phyloP scores from a whole-genome alignment of 2,888 invertebrate genomes.

The Liopterus haemorrhoidalis region DNA sequence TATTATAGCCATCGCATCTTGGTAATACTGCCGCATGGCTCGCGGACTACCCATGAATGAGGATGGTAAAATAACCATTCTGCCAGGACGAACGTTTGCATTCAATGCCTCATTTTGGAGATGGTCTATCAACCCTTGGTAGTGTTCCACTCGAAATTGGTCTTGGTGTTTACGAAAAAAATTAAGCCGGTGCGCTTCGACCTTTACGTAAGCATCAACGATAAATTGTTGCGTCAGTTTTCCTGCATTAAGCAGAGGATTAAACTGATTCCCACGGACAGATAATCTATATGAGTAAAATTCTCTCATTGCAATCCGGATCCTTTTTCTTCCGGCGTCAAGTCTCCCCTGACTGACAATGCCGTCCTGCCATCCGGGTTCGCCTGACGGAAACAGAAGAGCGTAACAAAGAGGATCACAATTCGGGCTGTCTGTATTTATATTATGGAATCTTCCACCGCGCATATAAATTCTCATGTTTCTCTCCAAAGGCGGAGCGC shows the following conservation, averaged over 20 bases:
- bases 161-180: slow-evolving; percentile 3
- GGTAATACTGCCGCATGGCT: slow-evolving; percentile 38
- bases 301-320: no score
- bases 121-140: slow-evolving; percentile 31
- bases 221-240: slow-evolving; percentile 24
- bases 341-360: no score
- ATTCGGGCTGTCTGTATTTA: slow-evolving; percentile 5
- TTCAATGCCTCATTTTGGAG: slow-evolving; percentile 30
- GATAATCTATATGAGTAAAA: slow-evolving; percentile 13
- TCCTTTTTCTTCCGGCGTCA: no score
- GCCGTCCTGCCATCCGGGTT: slow-evolving; percentile 1
- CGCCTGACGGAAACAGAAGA: slow-evolving; percentile 4
- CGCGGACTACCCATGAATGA: slow-evolving; percentile 38
- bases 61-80: slow-evolving; percentile 38
- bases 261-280: slow-evolving; percentile 5
- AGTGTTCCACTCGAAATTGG: no score
- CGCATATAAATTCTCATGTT: slow-evolving; percentile 1
- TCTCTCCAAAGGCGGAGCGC: slow-evolving; percentile 1
- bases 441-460: slow-evolving; percentile 6
- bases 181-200: slow-evolving; percentile 10
- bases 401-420: slow-evolving; percentile 8
- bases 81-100: slow-evolving; percentile 31
- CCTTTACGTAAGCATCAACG: slow-evolving; percentile 13
- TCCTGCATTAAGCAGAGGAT: slow-evolving; percentile 10
- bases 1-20: slow-evolving; percentile 44